Evolutionary conservation across 1,140 invertebrate species (phyloP).

Genomic region (Bombus affinis): DNA sequence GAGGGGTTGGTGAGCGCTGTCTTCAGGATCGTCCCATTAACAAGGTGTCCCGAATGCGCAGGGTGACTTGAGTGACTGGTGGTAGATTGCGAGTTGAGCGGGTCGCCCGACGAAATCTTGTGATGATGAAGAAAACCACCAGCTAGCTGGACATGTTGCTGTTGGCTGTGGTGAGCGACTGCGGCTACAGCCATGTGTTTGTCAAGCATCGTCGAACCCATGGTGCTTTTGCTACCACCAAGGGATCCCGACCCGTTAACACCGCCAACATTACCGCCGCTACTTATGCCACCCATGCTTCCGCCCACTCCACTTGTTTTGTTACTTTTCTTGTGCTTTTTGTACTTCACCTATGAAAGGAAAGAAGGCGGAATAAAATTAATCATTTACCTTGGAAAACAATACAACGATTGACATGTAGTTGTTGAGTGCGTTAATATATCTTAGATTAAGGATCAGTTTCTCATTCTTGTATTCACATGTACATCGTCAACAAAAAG

Average conservation of each 20-base stretch:
- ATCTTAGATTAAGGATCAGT: background rate
- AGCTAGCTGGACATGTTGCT: conserved; percentile 78
- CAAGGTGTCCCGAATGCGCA: conserved; percentile 86
- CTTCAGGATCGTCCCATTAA: conserved; percentile 96
- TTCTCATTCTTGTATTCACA: too few species aligned
- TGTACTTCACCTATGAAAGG: conserved; percentile 93
- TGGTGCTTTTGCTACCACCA: conserved; percentile 78
- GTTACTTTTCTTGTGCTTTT: conserved; percentile 95
- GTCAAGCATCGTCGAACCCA: conserved; percentile 82
- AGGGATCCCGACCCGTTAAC: conserved; percentile 77
- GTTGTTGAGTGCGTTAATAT: background rate
- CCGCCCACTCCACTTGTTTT: conserved; percentile 83
- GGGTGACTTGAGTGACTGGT: conserved; percentile 79
- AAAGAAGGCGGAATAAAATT: background rate
- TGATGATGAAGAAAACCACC: conserved; percentile 79
- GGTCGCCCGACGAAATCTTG: conserved; percentile 80
- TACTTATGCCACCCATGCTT: conserved; percentile 79
- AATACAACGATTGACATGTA: background rate
- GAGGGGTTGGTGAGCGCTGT: conserved; percentile 96
- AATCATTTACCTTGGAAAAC: background rate
- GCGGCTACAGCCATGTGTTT: conserved; percentile 79
- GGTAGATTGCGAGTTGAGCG: conserved; percentile 78
- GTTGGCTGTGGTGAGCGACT: conserved; percentile 78
- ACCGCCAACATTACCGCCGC: conserved; percentile 76
- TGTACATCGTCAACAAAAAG: too few species aligned